phyloP scores from a whole-genome alignment of 2,797 vertebrate genomes.

The Gephyroberyx darwinii region DNA sequence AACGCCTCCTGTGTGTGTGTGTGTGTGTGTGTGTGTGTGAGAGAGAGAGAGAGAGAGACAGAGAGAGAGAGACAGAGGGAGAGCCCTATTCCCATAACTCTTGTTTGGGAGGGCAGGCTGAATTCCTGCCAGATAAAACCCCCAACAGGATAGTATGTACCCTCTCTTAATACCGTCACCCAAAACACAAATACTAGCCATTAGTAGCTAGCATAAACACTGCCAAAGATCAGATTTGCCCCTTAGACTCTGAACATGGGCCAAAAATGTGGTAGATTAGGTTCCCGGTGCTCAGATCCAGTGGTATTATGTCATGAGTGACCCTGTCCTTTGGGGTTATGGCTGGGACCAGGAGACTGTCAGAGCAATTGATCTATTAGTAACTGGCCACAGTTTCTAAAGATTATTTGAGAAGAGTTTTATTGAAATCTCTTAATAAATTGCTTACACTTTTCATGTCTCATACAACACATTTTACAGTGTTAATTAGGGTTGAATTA shows the following conservation, averaged over 20 bases:
- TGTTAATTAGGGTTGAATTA: too few species aligned
- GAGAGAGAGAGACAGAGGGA: neutral
- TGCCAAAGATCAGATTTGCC: conserved; percentile 2
- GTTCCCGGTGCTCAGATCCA: neutral
- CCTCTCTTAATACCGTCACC: neutral
- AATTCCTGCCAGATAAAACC: conserved; percentile 19
- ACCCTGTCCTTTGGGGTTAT: neutral
- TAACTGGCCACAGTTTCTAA: neutral
- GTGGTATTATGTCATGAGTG: neutral
- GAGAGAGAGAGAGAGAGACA: neutral
- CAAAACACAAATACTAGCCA: conserved; percentile 28
- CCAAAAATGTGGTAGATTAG: conserved; percentile 3
- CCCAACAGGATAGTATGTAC: conserved; percentile 11
- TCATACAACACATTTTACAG: too few species aligned
- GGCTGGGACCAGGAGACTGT: neutral
- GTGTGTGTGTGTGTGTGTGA: rapidly evolving
- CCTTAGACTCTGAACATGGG: conserved; percentile 17
- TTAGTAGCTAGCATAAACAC: conserved; percentile 20
- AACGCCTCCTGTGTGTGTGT: neutral
- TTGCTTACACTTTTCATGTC: neutral
- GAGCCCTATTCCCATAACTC: neutral
- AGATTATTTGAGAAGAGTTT: neutral
- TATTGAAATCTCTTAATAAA: neutral
- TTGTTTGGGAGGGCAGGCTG: conserved; percentile 4
- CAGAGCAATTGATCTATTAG: neutral